Evolutionary conservation across 2,888 invertebrate genomes (phyloP).

Genomic region (Amphipoea oculea): DNA sequence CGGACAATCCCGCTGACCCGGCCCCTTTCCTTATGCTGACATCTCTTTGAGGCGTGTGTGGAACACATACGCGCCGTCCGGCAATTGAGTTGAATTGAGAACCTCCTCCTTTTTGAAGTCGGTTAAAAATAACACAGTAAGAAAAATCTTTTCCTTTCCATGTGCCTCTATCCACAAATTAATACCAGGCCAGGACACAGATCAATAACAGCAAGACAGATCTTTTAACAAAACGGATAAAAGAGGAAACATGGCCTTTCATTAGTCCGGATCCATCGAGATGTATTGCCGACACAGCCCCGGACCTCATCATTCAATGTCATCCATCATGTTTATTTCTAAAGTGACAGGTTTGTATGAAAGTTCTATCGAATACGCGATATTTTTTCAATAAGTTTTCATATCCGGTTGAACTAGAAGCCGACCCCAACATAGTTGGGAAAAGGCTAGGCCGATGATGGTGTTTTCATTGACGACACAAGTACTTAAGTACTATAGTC

Average conservation of each 20-base stretch:
- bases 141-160: no score
- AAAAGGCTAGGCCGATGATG: no score
- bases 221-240: slow-evolving; percentile 22
- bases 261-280: slow-evolving; percentile 8
- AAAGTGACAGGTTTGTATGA: slow-evolving; percentile 5
- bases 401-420: no score
- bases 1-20: no score
- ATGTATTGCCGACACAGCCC: slow-evolving; percentile 16
- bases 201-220: slow-evolving; percentile 37
- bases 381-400: background rate
- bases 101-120: no score
- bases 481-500: no score
- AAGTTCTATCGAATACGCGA: background rate
- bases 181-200: background rate
- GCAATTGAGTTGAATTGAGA: no score
- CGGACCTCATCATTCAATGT: slow-evolving; percentile 15
- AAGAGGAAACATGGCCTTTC: slow-evolving; percentile 12
- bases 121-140: no score
- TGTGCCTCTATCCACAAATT: background rate
- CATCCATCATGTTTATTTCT: slow-evolving; percentile 27
- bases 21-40: no score
- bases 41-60: no score
- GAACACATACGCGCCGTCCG: no score
- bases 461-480: background rate
- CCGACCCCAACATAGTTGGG: no score